Base-by-base conservation (phyloP, 2,113 vertebrate species). In the Scatophagus argus region DNA sequence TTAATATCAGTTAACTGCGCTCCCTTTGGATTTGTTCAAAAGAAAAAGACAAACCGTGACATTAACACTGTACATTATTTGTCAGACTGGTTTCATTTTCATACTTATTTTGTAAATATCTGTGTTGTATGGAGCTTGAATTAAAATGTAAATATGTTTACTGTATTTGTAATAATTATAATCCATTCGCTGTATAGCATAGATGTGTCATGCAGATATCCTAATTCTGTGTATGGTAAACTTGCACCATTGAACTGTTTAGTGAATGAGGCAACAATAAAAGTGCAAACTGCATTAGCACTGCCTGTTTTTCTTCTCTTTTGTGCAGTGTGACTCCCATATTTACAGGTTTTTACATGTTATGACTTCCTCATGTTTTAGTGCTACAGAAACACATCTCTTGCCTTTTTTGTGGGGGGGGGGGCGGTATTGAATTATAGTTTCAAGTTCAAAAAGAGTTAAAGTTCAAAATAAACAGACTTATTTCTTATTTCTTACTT, bases 111-210 rank as follows among this genome's bases (percentile, higher is more conserved):
- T 99, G 98, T 99, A 99, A 99, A 99, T 99, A 99, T 95, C 95
- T 95, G 94, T 60, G 96, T 97, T 94, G 97, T 96, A 97, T 94
- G 96, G 96, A 96, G 96, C 97, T 98, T 96, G 95, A 96, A 97
- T 97, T 96, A 97, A 97, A 97, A 95, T 99, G 98, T 99, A 99
- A 99, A 99, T 99, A 99, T 92, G 96, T 96, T 97, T 97, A 96
- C 96, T 95, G 97, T 99, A 98, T 99, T 99, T 99, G 98, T 99
- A 99, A 97, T 99, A 97, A 98, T 96, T 96, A 95, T 95, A 97
- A 97, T 96, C 96, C 97, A 97, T 97, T 97, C 95, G 96, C 97
- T 99, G 96, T 97, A 98, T 97, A 98, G 97, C 96, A 94, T 99
- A 98, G 96, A 94, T 94, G 97, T 99, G 97, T 97, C 95, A 96